These are phyloP conservation scores for Desmodus rotundus DNA, from an alignment of 2,113 vertebrate species.

Conservation along the genomic window DNA sequence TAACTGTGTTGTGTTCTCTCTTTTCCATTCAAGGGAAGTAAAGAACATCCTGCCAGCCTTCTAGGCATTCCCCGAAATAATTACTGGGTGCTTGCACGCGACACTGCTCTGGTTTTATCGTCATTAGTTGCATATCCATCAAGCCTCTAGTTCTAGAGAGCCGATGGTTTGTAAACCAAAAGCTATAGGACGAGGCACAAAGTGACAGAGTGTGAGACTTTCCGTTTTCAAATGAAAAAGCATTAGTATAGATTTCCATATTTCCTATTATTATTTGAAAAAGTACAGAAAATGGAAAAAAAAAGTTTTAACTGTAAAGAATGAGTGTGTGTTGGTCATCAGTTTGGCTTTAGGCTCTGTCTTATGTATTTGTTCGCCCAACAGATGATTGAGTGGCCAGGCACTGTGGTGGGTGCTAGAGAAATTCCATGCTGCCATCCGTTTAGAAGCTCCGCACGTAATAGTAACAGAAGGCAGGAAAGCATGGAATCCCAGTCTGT, in stretches of 20 bases:
- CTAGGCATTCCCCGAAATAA: not conserved
- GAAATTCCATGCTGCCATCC: not conserved
- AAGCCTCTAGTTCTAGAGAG: not conserved
- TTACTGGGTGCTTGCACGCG: fast-evolving
- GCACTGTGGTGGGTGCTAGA: not conserved
- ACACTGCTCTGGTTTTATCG: not conserved
- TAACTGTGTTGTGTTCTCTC: not conserved
- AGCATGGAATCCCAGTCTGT: fast-evolving
- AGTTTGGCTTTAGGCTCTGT: not conserved
- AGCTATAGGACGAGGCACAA: not conserved
- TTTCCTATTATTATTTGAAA: not conserved
- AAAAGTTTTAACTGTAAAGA: not conserved
- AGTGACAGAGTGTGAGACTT: not conserved
- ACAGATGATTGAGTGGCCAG: not conserved
- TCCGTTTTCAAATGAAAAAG: not conserved
- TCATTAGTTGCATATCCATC: not conserved
- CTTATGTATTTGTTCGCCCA: not conserved
- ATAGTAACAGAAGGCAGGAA: not conserved
- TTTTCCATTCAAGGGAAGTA: not conserved
- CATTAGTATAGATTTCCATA: not conserved
- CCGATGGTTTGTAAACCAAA: not conserved
- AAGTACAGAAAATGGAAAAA: not conserved
- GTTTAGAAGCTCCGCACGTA: not conserved
- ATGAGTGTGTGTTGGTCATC: not conserved
- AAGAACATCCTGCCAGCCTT: not conserved